Percentiles rank a stretch among this genome's conserved stretches.
These are phyloP conservation scores for Creontiades dilutus DNA, from an alignment of 2,888 invertebrate genomes.

Conservation along the genomic window DNA sequence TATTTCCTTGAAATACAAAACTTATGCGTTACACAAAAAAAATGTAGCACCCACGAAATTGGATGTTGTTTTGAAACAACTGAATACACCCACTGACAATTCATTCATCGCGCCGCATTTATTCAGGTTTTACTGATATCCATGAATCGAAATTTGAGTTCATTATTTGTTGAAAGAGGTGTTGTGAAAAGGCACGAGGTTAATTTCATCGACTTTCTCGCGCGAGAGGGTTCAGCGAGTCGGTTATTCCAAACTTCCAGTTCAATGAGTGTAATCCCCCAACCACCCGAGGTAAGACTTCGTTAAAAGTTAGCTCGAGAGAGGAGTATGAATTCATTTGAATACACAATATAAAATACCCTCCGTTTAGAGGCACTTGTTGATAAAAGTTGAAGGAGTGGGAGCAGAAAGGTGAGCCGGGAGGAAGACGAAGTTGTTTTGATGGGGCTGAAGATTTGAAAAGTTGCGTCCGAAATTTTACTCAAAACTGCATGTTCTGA, in stretches of 20 bases:
- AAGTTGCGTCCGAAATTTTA: background rate
- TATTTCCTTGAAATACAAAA: too few species aligned
- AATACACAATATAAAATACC: constrained; percentile 32
- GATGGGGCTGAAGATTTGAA: background rate
- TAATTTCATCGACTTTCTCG: constrained; percentile 25
- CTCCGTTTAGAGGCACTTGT: constrained; percentile 19
- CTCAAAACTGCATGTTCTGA: too few species aligned
- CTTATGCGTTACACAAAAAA: too few species aligned
- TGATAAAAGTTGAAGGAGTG: background rate
- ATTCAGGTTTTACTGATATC: background rate
- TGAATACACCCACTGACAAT: too few species aligned
- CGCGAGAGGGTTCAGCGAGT: background rate
- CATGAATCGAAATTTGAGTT: background rate
- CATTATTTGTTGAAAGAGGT: background rate
- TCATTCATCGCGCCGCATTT: background rate
- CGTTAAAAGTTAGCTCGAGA: constrained; percentile 23
- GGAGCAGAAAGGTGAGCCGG: too few species aligned
- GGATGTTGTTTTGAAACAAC: too few species aligned
- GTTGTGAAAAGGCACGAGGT: background rate
- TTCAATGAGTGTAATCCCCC: constrained; percentile 28
- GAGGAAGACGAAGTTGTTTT: background rate
- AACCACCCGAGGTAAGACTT: constrained; percentile 21
- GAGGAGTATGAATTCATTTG: constrained; percentile 41
- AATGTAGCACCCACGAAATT: too few species aligned
- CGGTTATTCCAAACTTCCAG: constrained; percentile 28